These are phyloP conservation scores for Pterostichus madidus DNA, from an alignment of 2,888 invertebrate genomes.

Conservation along the genomic window DNA sequence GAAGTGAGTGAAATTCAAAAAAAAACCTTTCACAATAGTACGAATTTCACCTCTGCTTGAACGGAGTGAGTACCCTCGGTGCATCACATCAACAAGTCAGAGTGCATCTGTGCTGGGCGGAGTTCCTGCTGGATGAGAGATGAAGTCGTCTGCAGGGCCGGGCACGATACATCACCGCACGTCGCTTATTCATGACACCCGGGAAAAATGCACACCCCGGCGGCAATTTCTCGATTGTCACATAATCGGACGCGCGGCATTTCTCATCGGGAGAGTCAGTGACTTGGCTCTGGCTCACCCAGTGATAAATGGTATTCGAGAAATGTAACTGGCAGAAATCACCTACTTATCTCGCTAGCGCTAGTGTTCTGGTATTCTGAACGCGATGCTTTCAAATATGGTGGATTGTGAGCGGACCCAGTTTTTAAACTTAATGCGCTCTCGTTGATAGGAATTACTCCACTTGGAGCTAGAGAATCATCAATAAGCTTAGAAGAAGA, in stretches of 20 bases:
- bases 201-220: constrained; percentile 60
- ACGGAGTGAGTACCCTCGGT: not conserved
- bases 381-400: no score
- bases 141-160: constrained; percentile 12
- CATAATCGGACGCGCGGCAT: constrained; percentile 65
- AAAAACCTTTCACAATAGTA: not conserved
- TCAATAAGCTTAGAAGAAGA: no score
- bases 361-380: not conserved
- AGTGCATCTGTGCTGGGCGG: no score
- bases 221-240: constrained; percentile 67
- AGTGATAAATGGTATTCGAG: constrained; percentile 63
- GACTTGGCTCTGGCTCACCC: constrained; percentile 25
- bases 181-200: constrained; percentile 62
- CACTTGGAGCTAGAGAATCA: no score
- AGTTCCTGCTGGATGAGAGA: not conserved
- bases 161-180: constrained; percentile 48
- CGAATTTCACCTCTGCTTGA: no score
- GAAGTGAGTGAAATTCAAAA: no score
- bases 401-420: no score
- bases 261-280: constrained; percentile 52
- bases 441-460: no score
- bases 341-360: constrained; percentile 60
- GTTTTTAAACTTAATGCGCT: no score
- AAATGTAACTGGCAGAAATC: constrained; percentile 65
- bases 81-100: constrained; percentile 9